Conservation (phyloP, 2,888 invertebrate genomes). For the Axea sp. region DNA sequence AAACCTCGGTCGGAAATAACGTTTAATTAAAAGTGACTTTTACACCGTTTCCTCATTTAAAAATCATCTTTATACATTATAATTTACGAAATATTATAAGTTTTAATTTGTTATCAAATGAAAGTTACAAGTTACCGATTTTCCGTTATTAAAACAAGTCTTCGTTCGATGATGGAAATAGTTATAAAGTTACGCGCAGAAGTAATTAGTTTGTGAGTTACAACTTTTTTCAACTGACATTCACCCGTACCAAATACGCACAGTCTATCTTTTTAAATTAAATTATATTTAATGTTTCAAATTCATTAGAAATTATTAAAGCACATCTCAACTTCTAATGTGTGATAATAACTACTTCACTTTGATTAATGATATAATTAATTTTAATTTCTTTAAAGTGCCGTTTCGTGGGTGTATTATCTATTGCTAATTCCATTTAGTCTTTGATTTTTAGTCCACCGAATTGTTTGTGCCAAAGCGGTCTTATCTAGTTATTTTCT, state of each 20-base stretch:
- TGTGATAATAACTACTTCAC: no score
- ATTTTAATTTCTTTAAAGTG: no score
- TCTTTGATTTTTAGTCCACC: no score
- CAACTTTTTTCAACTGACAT: conserved; percentile 34
- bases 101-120: conserved; percentile 30
- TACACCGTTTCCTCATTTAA: conserved; percentile 4
- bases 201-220: conserved; percentile 45
- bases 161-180: conserved; percentile 24
- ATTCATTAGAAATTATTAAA: not conserved
- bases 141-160: conserved; percentile 32
- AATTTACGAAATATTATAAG: conserved; percentile 29
- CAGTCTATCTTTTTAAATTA: conserved; percentile 4
- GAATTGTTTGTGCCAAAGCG: conserved; percentile 8
- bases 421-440: no score
- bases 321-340: no score
- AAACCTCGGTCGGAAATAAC: conserved; percentile 1
- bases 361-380: no score
- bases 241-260: conserved; percentile 16
- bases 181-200: conserved; percentile 31
- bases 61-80: conserved; percentile 6
- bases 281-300: conserved; percentile 19
- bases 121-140: conserved; percentile 39
- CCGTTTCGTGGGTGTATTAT: no score
- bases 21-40: conserved; percentile 24
- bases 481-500: conserved; percentile 33